A percentile compares a stretch with the other conserved stretches of the same genome.
Conservation (phyloP, 2,113 vertebrate genomes). For the Crypturellus undulatus region DNA sequence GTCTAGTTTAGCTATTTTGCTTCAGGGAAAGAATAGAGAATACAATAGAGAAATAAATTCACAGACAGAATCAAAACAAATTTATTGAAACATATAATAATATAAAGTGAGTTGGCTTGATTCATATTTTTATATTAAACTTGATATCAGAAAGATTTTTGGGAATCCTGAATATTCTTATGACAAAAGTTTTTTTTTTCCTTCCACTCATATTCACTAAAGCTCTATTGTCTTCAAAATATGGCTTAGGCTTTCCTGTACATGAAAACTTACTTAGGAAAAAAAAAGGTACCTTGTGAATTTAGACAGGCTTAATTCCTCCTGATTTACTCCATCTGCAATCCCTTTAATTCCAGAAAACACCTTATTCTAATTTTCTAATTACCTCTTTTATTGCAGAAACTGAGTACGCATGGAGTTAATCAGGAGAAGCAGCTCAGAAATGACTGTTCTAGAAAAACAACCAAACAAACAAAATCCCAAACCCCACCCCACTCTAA, state of each 20-base stretch:
- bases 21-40: neutral
- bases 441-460: neutral
- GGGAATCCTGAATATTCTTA: neutral
- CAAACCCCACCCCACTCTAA: too few relatives aligned
- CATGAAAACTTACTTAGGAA: neutral
- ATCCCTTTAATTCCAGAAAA: neutral
- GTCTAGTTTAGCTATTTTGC: rapidly evolving
- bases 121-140: neutral
- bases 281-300: neutral
- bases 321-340: neutral
- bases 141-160: neutral
- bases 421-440: neutral
- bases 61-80: neutral
- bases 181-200: neutral
- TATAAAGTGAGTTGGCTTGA: neutral
- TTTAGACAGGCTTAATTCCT: neutral
- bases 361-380: neutral
- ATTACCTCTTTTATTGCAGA: neutral
- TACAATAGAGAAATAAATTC: neutral
- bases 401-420: neutral
- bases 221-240: neutral
- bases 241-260: neutral
- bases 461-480: neutral
- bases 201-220: neutral
- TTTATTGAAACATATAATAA: too few relatives aligned